phyloP scores from a whole-genome alignment of 2,888 invertebrate species.

The Epsilonema sp. region DNA sequence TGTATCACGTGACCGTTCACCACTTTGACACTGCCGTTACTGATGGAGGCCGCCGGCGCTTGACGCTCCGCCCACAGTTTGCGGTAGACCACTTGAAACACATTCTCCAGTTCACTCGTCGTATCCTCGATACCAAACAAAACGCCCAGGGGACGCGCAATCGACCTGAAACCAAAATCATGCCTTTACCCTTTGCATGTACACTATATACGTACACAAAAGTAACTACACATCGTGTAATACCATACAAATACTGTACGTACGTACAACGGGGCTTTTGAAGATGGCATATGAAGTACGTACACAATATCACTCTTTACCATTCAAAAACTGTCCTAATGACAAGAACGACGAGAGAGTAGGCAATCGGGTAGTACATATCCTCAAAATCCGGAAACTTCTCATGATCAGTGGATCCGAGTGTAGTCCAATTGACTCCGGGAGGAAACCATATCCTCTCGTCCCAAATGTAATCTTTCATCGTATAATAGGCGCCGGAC shows the following conservation, averaged over 20 bases:
- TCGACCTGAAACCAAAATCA: too few relatives aligned
- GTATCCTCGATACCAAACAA: neutral
- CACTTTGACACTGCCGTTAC: neutral
- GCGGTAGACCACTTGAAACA: too few relatives aligned
- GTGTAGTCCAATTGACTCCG: slow-evolving; percentile 67
- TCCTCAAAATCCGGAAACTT: slow-evolving; percentile 54
- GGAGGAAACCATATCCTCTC: slow-evolving; percentile 76
- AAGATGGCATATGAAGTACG: too few relatives aligned
- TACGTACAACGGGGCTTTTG: too few relatives aligned
- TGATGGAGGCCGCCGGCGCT: too few relatives aligned
- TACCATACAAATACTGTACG: too few relatives aligned
- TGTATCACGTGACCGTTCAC: neutral
- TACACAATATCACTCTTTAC: slow-evolving; percentile 51
- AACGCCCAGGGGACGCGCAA: neutral
- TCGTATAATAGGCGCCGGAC: too few relatives aligned
- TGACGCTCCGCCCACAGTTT: neutral
- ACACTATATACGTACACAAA: too few relatives aligned
- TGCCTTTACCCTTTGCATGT: too few relatives aligned
- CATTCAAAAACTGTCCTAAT: slow-evolving; percentile 59
- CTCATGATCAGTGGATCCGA: slow-evolving; percentile 44
- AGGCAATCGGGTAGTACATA: slow-evolving; percentile 48
- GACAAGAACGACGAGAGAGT: slow-evolving; percentile 54
- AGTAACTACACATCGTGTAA: too few relatives aligned
- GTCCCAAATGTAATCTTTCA: slow-evolving; percentile 41
- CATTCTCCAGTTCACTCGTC: neutral